A percentile compares a stretch with the other conserved stretches of the same genome.
These are phyloP conservation scores for Sinopyrophorus schimmeli DNA, from an alignment of 2,888 invertebrate genomes.

Conservation along the genomic window DNA sequence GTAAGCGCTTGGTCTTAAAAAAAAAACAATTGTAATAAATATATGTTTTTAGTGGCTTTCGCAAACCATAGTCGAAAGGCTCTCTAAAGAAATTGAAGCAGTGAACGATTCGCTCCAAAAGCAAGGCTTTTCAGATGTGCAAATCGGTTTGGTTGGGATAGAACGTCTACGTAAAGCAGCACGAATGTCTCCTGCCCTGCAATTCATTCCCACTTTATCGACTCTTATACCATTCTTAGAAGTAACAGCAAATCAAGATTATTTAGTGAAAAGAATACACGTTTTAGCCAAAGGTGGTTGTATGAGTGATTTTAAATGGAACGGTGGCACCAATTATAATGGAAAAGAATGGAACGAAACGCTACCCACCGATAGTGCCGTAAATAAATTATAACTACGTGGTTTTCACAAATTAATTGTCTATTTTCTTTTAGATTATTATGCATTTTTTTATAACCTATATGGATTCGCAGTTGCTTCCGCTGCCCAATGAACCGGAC, in stretches of 20 bases:
- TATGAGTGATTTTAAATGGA: slow-evolving; percentile 88
- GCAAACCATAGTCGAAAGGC: slow-evolving; percentile 75
- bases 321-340: slow-evolving; percentile 73
- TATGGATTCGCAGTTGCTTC: slow-evolving; percentile 78
- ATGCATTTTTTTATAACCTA: slow-evolving; percentile 86
- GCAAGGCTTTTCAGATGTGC: slow-evolving; percentile 69
- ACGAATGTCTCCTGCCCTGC: slow-evolving; percentile 58
- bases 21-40: background rate
- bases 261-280: slow-evolving; percentile 76
- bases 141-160: slow-evolving; percentile 70
- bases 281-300: slow-evolving; percentile 83
- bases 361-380: slow-evolving; percentile 85
- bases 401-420: background rate
- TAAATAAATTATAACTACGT: slow-evolving; percentile 50
- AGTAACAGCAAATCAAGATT: slow-evolving; percentile 81
- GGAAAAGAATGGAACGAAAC: slow-evolving; percentile 80
- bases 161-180: slow-evolving; percentile 76
- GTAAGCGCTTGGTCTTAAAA: slow-evolving; percentile 56
- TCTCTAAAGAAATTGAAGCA: slow-evolving; percentile 73
- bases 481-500: slow-evolving; percentile 67
- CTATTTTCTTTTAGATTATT: slow-evolving; percentile 64
- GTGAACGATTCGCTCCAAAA: slow-evolving; percentile 72
- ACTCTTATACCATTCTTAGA: slow-evolving; percentile 79
- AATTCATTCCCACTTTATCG: slow-evolving; percentile 62
- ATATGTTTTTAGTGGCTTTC: slow-evolving; percentile 74